Base-by-base conservation (phyloP, 2,113 vertebrate species). In the Microcebus murinus region DNA sequence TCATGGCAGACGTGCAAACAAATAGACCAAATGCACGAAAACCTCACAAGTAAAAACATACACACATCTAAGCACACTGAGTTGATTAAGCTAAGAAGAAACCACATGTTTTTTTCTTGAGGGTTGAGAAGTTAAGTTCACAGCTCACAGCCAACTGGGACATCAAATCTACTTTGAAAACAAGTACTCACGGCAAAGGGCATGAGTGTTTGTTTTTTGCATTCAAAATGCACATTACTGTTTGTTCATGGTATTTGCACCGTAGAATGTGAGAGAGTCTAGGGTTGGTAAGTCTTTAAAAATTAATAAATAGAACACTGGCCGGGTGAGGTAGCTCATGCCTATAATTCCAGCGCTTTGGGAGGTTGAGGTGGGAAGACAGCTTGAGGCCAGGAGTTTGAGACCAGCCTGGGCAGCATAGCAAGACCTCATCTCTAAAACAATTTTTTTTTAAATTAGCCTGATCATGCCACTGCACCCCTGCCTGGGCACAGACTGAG, bases 101-200 rank as follows among this genome's bases (percentile, higher is more conserved):
- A 0, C 2, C 31, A 12, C 21, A 23, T 39, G 21, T 23, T 52
- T 45, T 48, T 92, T 65, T 52, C 42, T 61, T 59, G 12, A 42
- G 25, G 18, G 1, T 0, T 76, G 42, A 45, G n/a, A 68, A 67
- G 34, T 50, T 59, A n/a, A 52, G 55, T 71, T 21, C 42, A 11
- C 12, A 59, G n/a, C 34, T 63, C 12, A 31, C 20, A 20, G 50
- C 61, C 42, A 65, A 89, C n/a, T 5, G 23, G 1, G 31, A 34
- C 21, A 57, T 63, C 36, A 36, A 48, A 63, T 27, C 12, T 25
- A 25, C 18, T 57, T 79, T 73, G 12, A 65, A 39, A 71, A 77
- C 23, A 55, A 48, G 42, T 25, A 57, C 3, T 17, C 23, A n/a
- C 0, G 0, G n/a, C 1, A 3, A 63, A 8, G 27, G 68, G 59